phyloP scores from a whole-genome alignment of 2,797 vertebrate genomes.

The Pristis pectinata region DNA sequence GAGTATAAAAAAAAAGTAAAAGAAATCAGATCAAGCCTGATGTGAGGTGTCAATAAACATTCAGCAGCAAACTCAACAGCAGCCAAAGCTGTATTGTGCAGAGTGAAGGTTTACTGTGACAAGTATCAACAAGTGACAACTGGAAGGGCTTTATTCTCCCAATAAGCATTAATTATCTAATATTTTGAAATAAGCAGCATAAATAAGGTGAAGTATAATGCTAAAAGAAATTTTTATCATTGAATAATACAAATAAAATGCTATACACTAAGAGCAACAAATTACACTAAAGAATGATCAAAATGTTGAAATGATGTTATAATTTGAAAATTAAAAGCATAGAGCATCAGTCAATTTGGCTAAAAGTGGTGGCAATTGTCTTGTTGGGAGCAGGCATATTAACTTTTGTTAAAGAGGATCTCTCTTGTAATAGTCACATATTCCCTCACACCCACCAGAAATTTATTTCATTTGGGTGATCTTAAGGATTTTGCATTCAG shows the following conservation, averaged over 20 bases:
- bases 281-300: neutral
- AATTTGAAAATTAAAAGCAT: neutral
- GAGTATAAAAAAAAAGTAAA: neutral
- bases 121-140: neutral
- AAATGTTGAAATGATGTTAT: neutral
- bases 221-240: neutral
- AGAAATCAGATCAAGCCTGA: neutral
- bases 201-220: neutral
- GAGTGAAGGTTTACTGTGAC: neutral
- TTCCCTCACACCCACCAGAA: neutral
- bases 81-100: neutral
- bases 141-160: neutral
- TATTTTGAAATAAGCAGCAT: neutral
- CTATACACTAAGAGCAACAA: neutral
- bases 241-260: neutral
- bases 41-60: neutral
- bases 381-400: neutral
- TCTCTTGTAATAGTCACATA: neutral
- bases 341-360: neutral
- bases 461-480: conserved; percentile 6
- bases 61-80: neutral
- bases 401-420: neutral
- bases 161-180: neutral
- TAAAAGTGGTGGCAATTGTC: neutral
- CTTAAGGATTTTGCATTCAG: conserved; percentile 29